A percentile compares a stretch with the other conserved stretches of the same genome.
phyloP scores from a whole-genome alignment of 2,888 invertebrate species.

The Euspilapteryx auroguttella region DNA sequence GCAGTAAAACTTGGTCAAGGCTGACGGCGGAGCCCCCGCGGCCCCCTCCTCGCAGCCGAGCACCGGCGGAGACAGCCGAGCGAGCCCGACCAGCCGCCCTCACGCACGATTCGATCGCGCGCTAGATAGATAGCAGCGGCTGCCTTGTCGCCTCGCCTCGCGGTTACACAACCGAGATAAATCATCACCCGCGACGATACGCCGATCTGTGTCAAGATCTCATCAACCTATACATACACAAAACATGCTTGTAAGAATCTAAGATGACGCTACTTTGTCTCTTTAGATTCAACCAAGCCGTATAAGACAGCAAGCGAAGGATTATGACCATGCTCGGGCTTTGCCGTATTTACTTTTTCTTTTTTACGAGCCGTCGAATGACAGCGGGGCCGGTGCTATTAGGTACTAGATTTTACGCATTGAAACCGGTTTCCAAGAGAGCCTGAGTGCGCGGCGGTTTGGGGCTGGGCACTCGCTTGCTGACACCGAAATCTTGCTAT shows the following conservation, averaged over 20 bases:
- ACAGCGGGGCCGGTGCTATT: slow-evolving; percentile 3
- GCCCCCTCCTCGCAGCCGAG: slow-evolving; percentile 19
- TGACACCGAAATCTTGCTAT: slow-evolving; percentile 37
- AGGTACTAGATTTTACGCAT: slow-evolving; percentile 16
- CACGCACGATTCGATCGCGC: slow-evolving; percentile 39
- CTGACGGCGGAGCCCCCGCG: slow-evolving; percentile 31
- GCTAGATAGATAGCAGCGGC: slow-evolving; percentile 22
- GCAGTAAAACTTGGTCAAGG: slow-evolving; percentile 60
- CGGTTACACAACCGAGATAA: slow-evolving; percentile 47
- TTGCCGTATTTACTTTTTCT: too few species aligned
- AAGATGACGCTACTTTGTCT: slow-evolving; percentile 9
- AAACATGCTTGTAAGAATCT: slow-evolving; percentile 5
- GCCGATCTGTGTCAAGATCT: slow-evolving; percentile 53
- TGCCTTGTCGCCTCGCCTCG: slow-evolving; percentile 18
- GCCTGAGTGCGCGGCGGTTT: not conserved
- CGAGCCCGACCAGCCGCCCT: slow-evolving; percentile 23
- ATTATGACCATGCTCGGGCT: too few species aligned
- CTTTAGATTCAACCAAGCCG: too few species aligned
- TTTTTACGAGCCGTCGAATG: too few species aligned
- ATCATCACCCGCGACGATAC: slow-evolving; percentile 44
- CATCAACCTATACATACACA: slow-evolving; percentile 15
- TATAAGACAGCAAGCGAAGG: too few species aligned
- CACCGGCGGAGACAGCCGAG: slow-evolving; percentile 30
- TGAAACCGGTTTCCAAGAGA: slow-evolving; percentile 16
- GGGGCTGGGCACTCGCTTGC: too few species aligned